Base-by-base conservation (phyloP, 1,140 invertebrate species). In the Agrilus planipennis region DNA sequence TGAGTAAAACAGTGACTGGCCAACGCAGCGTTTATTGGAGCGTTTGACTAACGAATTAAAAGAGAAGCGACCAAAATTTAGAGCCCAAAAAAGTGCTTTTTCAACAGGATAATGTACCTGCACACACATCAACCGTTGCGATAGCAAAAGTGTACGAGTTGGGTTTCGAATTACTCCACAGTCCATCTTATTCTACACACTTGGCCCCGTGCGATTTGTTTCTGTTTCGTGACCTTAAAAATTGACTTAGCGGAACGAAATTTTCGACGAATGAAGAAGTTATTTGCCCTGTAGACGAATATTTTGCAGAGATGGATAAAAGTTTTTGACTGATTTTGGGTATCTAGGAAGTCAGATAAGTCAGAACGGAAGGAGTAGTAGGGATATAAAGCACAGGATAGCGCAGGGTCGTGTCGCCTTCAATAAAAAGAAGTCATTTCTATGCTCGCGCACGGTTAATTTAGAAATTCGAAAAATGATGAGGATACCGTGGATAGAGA, bases 161-260 rank as follows among this genome's bases (percentile, higher is more conserved):
- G 30, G 37, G 49, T 14, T 66, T 61, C 52, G 54, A 67, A 59
- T 48, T 64, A 46, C 50, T 71, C 28, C 51, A 49, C 20, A 64
- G 69, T 44, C 60, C 57, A 54, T 60, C 62, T 19, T 69, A 68
- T 46, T 61, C 49, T 32, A 60, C 58, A 43, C 62, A 70, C 51
- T 49, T 69, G 18, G 55, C 60, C 31, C 59, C 59, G 25, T 58
- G 53, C 28, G 63, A 68, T 48, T 65, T 57, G 25, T 58, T 54
- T 49, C 51, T 54, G 36, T 53, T 54, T 29, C 37, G 47, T 7
- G 44, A 52, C 12, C 41, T 49, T 21, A 49, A 49, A 41, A 55
- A 41, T 44, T 28, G 31, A 28, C 46, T 55, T 23, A 31, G 41
- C 29, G 53, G 53, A 41, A 50, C 46, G 34, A 51, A 29, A 50